Evolutionary conservation across 2,113 vertebrate species (phyloP), one percentile per base, ranked within the genome.

Genomic region (Caranx ignobilis): DNA sequence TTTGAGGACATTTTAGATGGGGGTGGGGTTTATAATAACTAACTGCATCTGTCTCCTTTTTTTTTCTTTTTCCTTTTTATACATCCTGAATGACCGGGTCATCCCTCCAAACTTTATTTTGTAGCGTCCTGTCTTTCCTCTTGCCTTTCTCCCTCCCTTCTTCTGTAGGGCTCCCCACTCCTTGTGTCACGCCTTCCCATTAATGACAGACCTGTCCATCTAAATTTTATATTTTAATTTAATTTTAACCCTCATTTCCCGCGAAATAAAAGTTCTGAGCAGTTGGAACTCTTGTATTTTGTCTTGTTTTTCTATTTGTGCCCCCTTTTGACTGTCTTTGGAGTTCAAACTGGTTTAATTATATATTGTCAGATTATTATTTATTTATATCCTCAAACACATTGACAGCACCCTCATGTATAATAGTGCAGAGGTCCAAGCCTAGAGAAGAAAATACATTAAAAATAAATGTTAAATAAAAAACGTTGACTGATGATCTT

Each of bases 181-280:
- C 61, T 5, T 59, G 59, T 72, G 63, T 75, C 63, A 34, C 73
- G 77, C 50, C 62, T 65, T 61, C 80, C 75, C 83, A 69, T 85
- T 82, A 84, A 89, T 90, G 75, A 84, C 75, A 79, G 64, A 85
- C 67, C 34, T 77, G 70, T 66, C 87, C 83, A 84, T 90, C 81
- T 68, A 90, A 92, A 91, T 94, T 94, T 95, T 94, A 93, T 94
- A 93, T 94, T 93, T 91, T 92, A 86, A 93, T 91, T 94, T 93
- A 88, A 92, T 94, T 95, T 95, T 95, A 95, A 94, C 85, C 89
- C 86, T 89, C 76, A 89, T 94, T 95, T 89, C 90, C 94, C 91
- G 92, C 72, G 39, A 92, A 95, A 95, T 95, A 95, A 96, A 95
- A 92, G 85, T 95, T 95, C 92, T 95, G 90, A 95, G 93, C 94